These are phyloP conservation scores for Nycteola revayana DNA, from an alignment of 2,888 invertebrate genomes.

Conservation along the genomic window DNA sequence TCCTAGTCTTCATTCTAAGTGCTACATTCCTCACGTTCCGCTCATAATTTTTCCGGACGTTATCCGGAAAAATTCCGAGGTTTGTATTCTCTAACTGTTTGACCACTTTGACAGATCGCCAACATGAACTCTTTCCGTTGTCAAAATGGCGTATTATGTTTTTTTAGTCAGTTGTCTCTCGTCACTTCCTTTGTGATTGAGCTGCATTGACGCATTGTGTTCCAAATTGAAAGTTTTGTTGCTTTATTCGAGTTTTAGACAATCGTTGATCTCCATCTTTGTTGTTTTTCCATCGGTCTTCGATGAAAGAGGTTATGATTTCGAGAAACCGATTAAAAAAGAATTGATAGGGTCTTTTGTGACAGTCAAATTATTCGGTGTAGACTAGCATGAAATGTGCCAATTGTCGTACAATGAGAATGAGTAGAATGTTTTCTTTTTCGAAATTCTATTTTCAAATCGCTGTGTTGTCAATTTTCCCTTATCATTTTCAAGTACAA, in stretches of 20 bases:
- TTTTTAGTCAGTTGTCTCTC: constrained; percentile 78
- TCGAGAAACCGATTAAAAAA: constrained; percentile 16
- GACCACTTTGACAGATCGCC: constrained; percentile 80
- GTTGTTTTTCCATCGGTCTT: constrained; percentile 30
- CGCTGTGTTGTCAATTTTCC: too few relatives aligned
- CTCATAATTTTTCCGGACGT: not conserved
- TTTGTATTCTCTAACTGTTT: constrained; percentile 43
- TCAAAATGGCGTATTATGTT: constrained; percentile 77
- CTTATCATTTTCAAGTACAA: too few relatives aligned
- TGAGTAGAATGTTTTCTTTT: not conserved
- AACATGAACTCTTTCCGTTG: constrained; percentile 75
- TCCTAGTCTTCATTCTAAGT: too few relatives aligned
- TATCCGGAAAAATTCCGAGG: constrained; percentile 11
- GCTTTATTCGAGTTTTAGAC: constrained; percentile 54
- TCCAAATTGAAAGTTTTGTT: constrained; percentile 56
- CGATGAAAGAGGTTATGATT: constrained; percentile 30
- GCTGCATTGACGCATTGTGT: constrained; percentile 65
- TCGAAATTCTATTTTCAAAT: too few relatives aligned
- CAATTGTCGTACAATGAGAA: not conserved
- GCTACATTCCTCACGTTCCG: too few relatives aligned
- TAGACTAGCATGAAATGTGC: not conserved
- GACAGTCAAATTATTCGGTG: constrained; percentile 6
- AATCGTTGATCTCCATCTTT: constrained; percentile 33
- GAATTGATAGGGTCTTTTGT: constrained; percentile 10
- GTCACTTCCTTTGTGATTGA: constrained; percentile 78